A percentile compares a stretch with the other conserved stretches of the same genome.
These are phyloP conservation scores for Thymelicus acteon DNA, from an alignment of 2,888 invertebrate species.

Conservation along the genomic window DNA sequence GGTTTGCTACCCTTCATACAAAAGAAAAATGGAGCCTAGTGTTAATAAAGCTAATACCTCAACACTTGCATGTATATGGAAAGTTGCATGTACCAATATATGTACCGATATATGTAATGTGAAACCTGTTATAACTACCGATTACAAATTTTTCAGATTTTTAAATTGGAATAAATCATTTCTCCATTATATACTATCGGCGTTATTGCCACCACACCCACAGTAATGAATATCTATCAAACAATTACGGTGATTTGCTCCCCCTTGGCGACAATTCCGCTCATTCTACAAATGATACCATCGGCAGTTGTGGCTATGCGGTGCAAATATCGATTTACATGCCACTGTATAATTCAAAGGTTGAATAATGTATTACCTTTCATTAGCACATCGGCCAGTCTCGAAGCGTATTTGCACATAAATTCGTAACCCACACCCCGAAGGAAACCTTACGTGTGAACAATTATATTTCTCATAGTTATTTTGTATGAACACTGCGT, in stretches of 20 bases:
- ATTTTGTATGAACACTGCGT: not conserved
- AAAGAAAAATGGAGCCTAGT: too few species aligned
- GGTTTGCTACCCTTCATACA: too few species aligned
- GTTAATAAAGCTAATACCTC: too few species aligned
- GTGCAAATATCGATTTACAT: constrained; percentile 84
- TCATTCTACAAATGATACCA: constrained; percentile 63
- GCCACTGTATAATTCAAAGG: constrained; percentile 83
- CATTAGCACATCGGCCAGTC: constrained; percentile 83
- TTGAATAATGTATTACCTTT: constrained; percentile 84
- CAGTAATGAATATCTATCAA: constrained; percentile 42
- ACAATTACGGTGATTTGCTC: constrained; percentile 47
- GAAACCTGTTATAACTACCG: too few species aligned
- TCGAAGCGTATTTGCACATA: constrained; percentile 82
- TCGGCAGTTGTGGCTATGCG: constrained; percentile 77
- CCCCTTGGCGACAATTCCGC: constrained; percentile 55
- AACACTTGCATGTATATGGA: too few species aligned
- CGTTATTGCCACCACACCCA: constrained; percentile 29
- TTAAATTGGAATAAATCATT: too few species aligned
- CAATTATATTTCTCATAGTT: constrained; percentile 65
- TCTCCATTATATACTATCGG: not conserved
- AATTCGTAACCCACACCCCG: constrained; percentile 79
- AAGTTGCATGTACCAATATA: too few species aligned
- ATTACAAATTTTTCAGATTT: too few species aligned
- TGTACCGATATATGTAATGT: too few species aligned
- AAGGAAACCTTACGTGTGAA: constrained; percentile 74